Percentiles rank a stretch among this genome's conserved stretches.
Conservation (phyloP, 2,113 vertebrate genomes). For the Pseudopipra pipra region DNA sequence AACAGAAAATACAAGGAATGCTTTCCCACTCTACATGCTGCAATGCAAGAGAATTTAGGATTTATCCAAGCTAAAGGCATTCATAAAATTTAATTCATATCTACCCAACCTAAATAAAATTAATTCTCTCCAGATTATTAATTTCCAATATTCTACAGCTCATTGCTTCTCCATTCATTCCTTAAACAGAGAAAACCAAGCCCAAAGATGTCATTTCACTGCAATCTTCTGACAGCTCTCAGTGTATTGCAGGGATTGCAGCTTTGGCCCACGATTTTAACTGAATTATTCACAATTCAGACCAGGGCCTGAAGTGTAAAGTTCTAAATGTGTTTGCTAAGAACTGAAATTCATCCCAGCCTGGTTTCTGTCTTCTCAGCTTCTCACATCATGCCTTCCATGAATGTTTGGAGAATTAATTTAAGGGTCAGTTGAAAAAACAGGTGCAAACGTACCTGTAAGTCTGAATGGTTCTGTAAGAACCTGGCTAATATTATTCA, state of each 20-base stretch:
- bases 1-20: not conserved
- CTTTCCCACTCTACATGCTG: not conserved
- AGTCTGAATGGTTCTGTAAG: slow-evolving; percentile 9
- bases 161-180: not conserved
- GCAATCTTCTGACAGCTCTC: not conserved
- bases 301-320: not conserved
- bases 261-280: not conserved
- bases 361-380: not conserved
- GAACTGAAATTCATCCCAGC: not conserved
- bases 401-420: slow-evolving; percentile 21
- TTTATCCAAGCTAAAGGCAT: not conserved
- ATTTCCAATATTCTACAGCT: not conserved
- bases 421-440: slow-evolving; percentile 50
- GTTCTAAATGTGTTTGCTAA: not conserved
- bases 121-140: not conserved
- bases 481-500: slow-evolving; percentile 40
- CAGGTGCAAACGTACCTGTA: slow-evolving; percentile 4
- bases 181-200: not conserved
- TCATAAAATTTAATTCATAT: not conserved
- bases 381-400: not conserved
- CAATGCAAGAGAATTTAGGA: not conserved
- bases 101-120: not conserved
- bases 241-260: not conserved
- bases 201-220: not conserved
- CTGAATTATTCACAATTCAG: not conserved